Conservation (phyloP, 1,140 invertebrate species). For the Schmidtea mediterranea region DNA sequence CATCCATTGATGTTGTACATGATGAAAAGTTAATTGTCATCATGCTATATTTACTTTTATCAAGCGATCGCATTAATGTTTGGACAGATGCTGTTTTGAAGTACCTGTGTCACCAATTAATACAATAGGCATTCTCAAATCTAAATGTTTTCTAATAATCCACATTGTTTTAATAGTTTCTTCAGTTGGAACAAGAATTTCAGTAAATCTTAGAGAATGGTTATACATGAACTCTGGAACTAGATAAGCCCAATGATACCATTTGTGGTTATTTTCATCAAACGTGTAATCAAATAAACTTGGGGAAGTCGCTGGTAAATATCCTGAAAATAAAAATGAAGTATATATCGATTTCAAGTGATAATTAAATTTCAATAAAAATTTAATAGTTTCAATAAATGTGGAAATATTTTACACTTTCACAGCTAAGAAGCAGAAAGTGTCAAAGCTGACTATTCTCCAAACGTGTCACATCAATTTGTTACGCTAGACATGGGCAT, state of each 20-base stretch:
- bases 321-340: not conserved
- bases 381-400: too few species aligned
- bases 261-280: constrained; percentile 35
- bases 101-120: constrained; percentile 62
- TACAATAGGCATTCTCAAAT: constrained; percentile 44
- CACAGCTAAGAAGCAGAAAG: too few species aligned
- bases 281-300: constrained; percentile 74
- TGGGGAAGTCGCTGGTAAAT: not conserved
- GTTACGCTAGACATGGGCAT: too few species aligned
- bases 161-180: constrained; percentile 51
- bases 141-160: constrained; percentile 47
- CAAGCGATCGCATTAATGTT: constrained; percentile 44
- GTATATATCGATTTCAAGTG: not conserved
- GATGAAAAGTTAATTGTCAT: constrained; percentile 45
- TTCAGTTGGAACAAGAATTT: constrained; percentile 59
- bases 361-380: too few species aligned
- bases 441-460: too few species aligned
- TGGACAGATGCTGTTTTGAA: constrained; percentile 56
- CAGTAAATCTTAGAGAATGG: constrained; percentile 39
- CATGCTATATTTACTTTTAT: constrained; percentile 32
- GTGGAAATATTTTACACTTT: too few species aligned
- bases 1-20: constrained; percentile 72
- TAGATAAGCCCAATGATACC: constrained; percentile 54
- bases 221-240: constrained; percentile 47
- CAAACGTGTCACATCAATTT: too few species aligned